Percentiles rank a stretch among this genome's conserved stretches.
Evolutionary conservation across 2,797 vertebrate species (phyloP).

Genomic region (Propithecus deckenii): DNA sequence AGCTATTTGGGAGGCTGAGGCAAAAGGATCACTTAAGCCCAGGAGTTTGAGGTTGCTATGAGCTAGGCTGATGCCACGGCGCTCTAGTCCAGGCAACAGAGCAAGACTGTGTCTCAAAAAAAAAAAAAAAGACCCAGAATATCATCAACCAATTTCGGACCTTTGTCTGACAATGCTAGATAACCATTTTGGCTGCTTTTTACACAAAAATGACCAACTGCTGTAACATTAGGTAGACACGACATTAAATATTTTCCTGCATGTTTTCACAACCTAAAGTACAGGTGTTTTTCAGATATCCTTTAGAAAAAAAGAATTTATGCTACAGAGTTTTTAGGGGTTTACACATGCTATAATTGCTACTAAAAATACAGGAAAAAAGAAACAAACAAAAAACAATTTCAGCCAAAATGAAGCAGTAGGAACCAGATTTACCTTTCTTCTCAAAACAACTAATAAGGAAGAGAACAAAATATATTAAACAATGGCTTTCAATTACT

Average conservation of each 20-base stretch:
- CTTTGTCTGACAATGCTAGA: not conserved
- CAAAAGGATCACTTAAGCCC: too few relatives aligned
- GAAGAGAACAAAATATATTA: not conserved
- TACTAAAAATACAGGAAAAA: not conserved
- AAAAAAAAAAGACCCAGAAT: not conserved
- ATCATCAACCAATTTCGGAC: not conserved
- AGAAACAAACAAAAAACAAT: not conserved
- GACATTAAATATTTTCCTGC: not conserved
- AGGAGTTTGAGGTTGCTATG: too few relatives aligned
- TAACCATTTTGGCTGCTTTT: not conserved
- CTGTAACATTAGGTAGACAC: not conserved
- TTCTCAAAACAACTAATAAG: not conserved
- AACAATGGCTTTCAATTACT: not conserved
- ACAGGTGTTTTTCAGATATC: not conserved
- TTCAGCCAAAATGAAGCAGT: not conserved
- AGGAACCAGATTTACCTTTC: not conserved
- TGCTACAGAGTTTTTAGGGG: not conserved
- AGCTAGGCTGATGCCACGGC: too few relatives aligned
- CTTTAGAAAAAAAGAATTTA: not conserved
- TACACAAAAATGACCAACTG: not conserved
- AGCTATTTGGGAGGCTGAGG: too few relatives aligned
- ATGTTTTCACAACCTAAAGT: not conserved
- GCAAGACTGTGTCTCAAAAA: too few relatives aligned
- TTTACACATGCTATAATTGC: not conserved
- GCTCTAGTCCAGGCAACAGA: too few relatives aligned